Conservation (phyloP, 2,888 invertebrate species). For the Eupithecia centaureata region DNA sequence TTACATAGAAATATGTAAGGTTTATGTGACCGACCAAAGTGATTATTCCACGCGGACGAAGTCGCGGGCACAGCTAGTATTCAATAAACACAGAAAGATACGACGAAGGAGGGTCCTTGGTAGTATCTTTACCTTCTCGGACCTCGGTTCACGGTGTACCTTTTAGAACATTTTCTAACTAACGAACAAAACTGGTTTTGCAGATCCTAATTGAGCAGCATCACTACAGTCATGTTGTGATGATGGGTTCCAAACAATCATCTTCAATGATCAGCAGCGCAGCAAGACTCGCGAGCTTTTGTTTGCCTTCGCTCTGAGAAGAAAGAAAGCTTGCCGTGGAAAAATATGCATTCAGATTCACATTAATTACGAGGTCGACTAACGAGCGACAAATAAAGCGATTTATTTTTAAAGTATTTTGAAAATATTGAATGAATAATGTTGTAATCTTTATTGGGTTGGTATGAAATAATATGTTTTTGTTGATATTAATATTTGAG, state of each 20-base stretch:
- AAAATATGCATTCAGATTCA: constrained; percentile 10
- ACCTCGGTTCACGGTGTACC: not conserved
- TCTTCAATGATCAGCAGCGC: not conserved
- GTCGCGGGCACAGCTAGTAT: no score
- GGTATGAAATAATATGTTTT: no score
- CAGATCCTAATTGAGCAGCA: not conserved
- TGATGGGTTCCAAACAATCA: not conserved
- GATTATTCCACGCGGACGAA: no score
- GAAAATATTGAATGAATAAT: no score
- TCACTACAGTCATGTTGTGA: not conserved
- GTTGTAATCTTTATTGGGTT: no score
- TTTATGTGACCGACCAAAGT: no score
- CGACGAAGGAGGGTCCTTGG: no score
- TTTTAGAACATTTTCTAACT: not conserved
- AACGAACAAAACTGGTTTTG: not conserved
- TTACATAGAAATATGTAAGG: no score
- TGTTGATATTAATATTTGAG: no score
- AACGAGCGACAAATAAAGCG: constrained; percentile 8
- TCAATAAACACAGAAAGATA: no score
- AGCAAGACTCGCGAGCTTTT: not conserved
- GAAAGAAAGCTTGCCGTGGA: constrained; percentile 1
- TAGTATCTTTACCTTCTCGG: no score
- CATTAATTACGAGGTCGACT: not conserved
- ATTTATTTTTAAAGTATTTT: not conserved
- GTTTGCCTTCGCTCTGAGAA: not conserved